A percentile compares a stretch with the other conserved stretches of the same genome.
Evolutionary conservation across 2,888 invertebrate genomes (phyloP).

Genomic region (Andrena camellia): DNA sequence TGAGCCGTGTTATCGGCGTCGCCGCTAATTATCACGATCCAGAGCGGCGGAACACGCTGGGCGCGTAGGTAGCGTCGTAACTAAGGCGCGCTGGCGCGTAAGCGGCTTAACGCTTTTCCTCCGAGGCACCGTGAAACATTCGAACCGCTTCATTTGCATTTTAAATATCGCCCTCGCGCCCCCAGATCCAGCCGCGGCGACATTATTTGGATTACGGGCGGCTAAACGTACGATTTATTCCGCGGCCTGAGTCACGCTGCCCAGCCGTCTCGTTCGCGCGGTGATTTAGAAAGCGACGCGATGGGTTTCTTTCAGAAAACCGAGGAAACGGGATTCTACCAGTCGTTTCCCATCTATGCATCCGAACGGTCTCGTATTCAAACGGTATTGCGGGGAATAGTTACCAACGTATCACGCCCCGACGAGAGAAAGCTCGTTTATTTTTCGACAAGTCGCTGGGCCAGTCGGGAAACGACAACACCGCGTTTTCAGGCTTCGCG

Average conservation of each 20-base stretch:
- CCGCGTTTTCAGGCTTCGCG: too few relatives aligned
- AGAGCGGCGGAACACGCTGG: conserved; percentile 34
- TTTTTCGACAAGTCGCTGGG: too few relatives aligned
- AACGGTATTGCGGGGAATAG: neutral
- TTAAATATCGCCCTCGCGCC: conserved; percentile 52
- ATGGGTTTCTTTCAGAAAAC: neutral
- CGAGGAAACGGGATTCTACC: neutral
- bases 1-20: conserved; percentile 13
- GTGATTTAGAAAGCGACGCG: conserved; percentile 29
- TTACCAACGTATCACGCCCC: too few relatives aligned
- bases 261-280: neutral
- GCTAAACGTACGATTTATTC: conserved; percentile 35
- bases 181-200: conserved; percentile 8
- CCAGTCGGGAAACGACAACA: too few relatives aligned
- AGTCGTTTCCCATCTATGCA: neutral
- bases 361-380: neutral
- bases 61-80: conserved; percentile 51
- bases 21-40: conserved; percentile 44
- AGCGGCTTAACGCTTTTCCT: conserved; percentile 40
- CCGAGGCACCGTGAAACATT: conserved; percentile 40
- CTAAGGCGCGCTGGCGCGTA: conserved; percentile 38
- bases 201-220: conserved; percentile 39
- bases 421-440: too few relatives aligned
- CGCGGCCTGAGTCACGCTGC: conserved; percentile 35
- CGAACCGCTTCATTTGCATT: conserved; percentile 50